Evolutionary conservation across 2,797 vertebrate genomes (phyloP).

Genomic region (Neosilurus mollespiculum): DNA sequence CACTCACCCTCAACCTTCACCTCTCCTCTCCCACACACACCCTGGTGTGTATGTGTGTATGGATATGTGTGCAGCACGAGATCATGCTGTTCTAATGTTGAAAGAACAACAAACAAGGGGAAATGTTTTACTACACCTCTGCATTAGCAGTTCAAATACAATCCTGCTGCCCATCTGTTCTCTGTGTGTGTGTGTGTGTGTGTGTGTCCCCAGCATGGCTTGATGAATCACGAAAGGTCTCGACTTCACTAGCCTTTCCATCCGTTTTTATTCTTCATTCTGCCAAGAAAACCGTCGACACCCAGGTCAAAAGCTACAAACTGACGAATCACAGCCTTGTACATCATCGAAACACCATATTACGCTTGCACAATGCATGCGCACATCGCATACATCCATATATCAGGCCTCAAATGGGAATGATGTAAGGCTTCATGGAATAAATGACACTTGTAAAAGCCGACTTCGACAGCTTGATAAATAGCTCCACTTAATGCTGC

Average conservation of each 20-base stretch:
- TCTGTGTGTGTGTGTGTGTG: slow-evolving; percentile 6
- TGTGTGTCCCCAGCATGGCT: not conserved
- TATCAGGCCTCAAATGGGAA: slow-evolving; percentile 4
- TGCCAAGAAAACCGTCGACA: slow-evolving; percentile 24
- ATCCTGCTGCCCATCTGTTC: slow-evolving; percentile 44
- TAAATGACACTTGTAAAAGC: slow-evolving; percentile 14
- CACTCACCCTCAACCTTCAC: slow-evolving; percentile 32
- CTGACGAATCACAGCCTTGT: not conserved
- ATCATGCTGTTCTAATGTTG: slow-evolving; percentile 42
- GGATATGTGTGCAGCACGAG: slow-evolving; percentile 20
- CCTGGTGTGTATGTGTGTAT: not conserved
- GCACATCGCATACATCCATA: not conserved
- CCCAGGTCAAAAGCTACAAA: slow-evolving; percentile 2
- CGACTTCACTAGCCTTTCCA: slow-evolving; percentile 1
- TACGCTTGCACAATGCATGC: not conserved
- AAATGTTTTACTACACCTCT: slow-evolving; percentile 57
- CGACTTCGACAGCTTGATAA: not conserved
- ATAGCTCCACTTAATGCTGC: not conserved
- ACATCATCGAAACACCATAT: not conserved
- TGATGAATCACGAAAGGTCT: slow-evolving; percentile 32
- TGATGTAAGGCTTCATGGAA: not conserved
- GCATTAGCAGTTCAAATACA: slow-evolving; percentile 48
- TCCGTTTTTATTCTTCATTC: slow-evolving; percentile 5
- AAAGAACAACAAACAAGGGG: slow-evolving; percentile 58
- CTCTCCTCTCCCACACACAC: slow-evolving; percentile 37